These are phyloP conservation scores for Dyspetes luteomarginatus DNA, from an alignment of 2,888 invertebrate genomes.

Conservation along the genomic window DNA sequence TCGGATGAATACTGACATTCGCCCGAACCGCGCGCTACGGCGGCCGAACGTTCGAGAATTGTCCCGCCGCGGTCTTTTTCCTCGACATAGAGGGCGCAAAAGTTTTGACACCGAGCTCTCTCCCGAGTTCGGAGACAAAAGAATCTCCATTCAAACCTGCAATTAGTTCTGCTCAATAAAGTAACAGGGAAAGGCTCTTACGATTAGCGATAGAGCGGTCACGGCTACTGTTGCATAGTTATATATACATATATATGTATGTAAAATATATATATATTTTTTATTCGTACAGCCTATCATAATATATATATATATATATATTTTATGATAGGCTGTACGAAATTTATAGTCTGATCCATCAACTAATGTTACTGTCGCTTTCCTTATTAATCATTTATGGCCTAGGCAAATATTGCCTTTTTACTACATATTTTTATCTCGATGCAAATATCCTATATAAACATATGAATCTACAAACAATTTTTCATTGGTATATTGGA, in stretches of 20 bases:
- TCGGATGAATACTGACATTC: conserved; percentile 51
- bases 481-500: too few relatives aligned
- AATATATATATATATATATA: too few relatives aligned
- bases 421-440: too few relatives aligned
- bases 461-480: too few relatives aligned
- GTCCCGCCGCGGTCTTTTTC: not conserved
- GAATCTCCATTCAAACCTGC: conserved; percentile 65
- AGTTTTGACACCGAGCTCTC: conserved; percentile 32
- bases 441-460: too few relatives aligned
- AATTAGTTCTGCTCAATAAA: conserved; percentile 73
- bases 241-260: not conserved
- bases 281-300: too few relatives aligned
- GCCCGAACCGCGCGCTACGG: not conserved
- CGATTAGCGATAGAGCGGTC: conserved; percentile 59
- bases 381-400: too few relatives aligned
- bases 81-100: not conserved
- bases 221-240: conserved; percentile 10
- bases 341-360: too few relatives aligned
- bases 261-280: too few relatives aligned
- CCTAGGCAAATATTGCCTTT: too few relatives aligned
- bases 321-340: too few relatives aligned
- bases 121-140: conserved; percentile 56
- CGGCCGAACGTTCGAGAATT: conserved; percentile 19
- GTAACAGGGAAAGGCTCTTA: conserved; percentile 70
- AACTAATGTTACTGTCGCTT: too few relatives aligned